Evolutionary conservation across 2,797 vertebrate species (phyloP), one percentile per base, ranked within the genome.

Genomic region (Eulemur coronatus): DNA sequence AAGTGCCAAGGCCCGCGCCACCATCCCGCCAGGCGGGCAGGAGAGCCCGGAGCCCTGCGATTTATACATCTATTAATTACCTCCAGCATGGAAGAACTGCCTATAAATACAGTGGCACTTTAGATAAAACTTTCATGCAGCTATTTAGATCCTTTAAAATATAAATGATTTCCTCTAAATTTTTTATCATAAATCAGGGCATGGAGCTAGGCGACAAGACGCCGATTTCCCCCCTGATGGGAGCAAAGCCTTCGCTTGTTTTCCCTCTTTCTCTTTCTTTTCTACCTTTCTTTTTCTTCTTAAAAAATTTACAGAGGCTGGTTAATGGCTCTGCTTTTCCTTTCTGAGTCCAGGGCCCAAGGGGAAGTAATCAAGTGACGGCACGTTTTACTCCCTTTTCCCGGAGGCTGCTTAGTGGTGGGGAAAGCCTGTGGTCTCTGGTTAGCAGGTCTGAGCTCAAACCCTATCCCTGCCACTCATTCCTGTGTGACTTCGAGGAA

Each of bases 141-240:
- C 99, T 99, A 97, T 99, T 99, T 99, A 99, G 98, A 98, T 98
- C 98, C 98, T 97, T 98, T 99, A 98, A 99, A 99, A 99, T 99
- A 99, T 99, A 99, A 99, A 99, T 99, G 99, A 99, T 99, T 99
- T 98, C 98, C 98, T 99, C 98, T 99, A 99, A 99, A 99, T 99
- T 97, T 99, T 99, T 99, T 98, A 99, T 99, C 98, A 98, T 99
- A 99, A 99, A 99, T 99, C 98, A 98, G 98, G 97, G 98, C 98
- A 96, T 91, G 98, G 97, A 98, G 98, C 98, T 98, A 90, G 87
- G 94, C 96, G 93, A 97, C 98, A 97, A 95, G 95, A 97, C 38
- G 79, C 97, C 59, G 70, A 95, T 98, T 98, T 86, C 96, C 97
- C 96, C 94, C 97, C 76, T 78, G 86, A 55, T 18, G 96, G 70